These are phyloP conservation scores for Dasyornis broadbenti DNA, from an alignment of 2,113 vertebrate species.

Conservation along the genomic window DNA sequence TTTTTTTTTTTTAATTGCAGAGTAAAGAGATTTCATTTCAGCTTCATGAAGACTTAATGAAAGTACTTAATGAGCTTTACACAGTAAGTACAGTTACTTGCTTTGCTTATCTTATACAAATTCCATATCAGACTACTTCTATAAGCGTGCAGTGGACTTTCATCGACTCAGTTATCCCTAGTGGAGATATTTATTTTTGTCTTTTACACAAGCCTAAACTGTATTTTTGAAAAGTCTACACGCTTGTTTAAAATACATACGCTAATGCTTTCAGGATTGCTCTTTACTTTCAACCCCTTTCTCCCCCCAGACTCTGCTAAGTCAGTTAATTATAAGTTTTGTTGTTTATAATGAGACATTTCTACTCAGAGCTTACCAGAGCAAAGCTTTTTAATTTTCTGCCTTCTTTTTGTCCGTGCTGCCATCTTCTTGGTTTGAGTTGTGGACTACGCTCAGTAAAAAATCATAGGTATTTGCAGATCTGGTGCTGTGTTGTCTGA, in stretches of 20 bases:
- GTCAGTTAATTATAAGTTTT: not conserved
- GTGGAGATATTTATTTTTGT: not conserved
- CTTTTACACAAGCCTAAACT: not conserved
- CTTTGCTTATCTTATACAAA: slow-evolving; percentile 22
- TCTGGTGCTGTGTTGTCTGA: not conserved
- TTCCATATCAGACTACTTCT: not conserved
- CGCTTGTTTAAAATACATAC: not conserved
- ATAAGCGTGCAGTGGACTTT: not conserved
- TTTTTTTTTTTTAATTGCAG: slow-evolving; percentile 78
- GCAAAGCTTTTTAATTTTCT: not conserved
- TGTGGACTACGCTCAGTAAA: not conserved
- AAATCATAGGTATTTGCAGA: not conserved
- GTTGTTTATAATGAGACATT: not conserved
- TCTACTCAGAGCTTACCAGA: not conserved
- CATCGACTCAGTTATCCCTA: not conserved
- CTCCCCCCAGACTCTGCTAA: not conserved
- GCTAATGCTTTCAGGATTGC: not conserved
- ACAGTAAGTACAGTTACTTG: slow-evolving; percentile 83
- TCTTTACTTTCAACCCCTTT: not conserved
- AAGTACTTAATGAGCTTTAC: slow-evolving; percentile 97
- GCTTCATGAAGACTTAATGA: slow-evolving; percentile 98
- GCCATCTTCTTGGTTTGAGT: not conserved
- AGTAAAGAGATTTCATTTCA: slow-evolving; percentile 98
- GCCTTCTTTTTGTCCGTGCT: not conserved
- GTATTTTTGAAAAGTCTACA: not conserved